phyloP scores from a whole-genome alignment of 2,888 invertebrate species.

The Xestia xanthographa region DNA sequence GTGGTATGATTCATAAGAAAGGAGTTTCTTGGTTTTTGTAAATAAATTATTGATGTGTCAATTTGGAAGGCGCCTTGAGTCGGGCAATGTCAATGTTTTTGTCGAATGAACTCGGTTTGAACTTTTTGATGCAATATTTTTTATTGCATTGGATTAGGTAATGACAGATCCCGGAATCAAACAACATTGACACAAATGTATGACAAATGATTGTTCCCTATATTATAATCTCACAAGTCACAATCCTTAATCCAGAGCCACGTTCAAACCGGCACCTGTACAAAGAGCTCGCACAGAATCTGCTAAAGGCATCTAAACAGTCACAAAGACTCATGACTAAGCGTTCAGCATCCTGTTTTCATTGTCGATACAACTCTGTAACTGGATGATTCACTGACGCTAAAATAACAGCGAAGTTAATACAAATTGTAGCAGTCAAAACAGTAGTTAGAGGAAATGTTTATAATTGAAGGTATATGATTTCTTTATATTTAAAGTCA shows the following conservation, averaged over 20 bases:
- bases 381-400: conserved; percentile 66
- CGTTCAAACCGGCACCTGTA: conserved; percentile 39
- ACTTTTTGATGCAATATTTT: conserved; percentile 7
- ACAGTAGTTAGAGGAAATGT: conserved; percentile 57
- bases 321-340: conserved; percentile 76
- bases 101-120: conserved; percentile 23
- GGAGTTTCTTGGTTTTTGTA: conserved; percentile 63
- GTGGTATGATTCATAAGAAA: conserved; percentile 69
- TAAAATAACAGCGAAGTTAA: conserved; percentile 70
- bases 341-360: conserved; percentile 77
- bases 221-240: not conserved
- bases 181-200: not conserved
- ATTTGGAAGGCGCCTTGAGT: conserved; percentile 46
- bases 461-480: conserved; percentile 28
- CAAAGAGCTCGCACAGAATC: conserved; percentile 35
- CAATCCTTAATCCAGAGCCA: conserved; percentile 5
- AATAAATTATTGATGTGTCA: conserved; percentile 66
- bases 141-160: not conserved
- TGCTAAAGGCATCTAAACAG: conserved; percentile 55
- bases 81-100: conserved; percentile 57
- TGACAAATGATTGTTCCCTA: not conserved
- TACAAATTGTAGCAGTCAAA: conserved; percentile 63
- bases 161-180: not conserved
- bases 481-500: conserved; percentile 35
- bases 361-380: conserved; percentile 78